Conservation (phyloP, 2,797 vertebrate genomes). For the Adelosebastes latens region DNA sequence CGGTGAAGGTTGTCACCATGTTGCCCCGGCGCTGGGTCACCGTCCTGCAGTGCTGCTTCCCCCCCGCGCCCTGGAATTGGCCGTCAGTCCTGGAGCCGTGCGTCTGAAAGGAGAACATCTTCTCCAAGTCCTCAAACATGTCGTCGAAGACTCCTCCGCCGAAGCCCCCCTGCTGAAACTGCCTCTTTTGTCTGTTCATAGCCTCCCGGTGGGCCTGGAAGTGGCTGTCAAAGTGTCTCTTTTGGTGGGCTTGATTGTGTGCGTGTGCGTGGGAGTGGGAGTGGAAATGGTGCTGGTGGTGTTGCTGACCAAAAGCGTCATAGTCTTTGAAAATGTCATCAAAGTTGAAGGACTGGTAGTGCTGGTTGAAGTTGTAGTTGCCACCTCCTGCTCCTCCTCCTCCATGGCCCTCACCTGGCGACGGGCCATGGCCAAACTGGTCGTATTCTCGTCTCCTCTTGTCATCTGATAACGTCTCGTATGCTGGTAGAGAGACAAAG, state of each 20-base stretch:
- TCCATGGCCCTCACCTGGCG: constrained; percentile 67
- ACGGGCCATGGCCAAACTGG: constrained; percentile 84
- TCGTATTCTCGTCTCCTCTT: constrained; percentile 91
- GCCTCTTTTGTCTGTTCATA: constrained; percentile 62
- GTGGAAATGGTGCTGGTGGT: constrained; percentile 80
- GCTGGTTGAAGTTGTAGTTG: constrained; percentile 85
- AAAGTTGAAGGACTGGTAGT: constrained; percentile 89
- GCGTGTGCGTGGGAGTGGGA: constrained; percentile 58
- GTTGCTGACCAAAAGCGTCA: constrained; percentile 86
- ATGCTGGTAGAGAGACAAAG: constrained; percentile 83
- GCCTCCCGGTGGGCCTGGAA: constrained; percentile 85
- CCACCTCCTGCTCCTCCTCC: constrained; percentile 29
- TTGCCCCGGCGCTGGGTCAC: constrained; percentile 96
- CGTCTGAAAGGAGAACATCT: constrained; percentile 94
- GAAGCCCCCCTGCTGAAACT: constrained; percentile 73
- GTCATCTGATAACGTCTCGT: constrained; percentile 93
- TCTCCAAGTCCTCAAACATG: constrained; percentile 96
- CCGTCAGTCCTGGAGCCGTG: constrained; percentile 85
- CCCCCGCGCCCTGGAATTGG: constrained; percentile 88
- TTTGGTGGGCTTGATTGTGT: constrained; percentile 67
- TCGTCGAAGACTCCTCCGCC: constrained; percentile 87
- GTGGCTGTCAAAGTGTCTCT: constrained; percentile 90
- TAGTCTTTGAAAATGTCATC: constrained; percentile 95
- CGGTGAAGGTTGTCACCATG: constrained; percentile 98
- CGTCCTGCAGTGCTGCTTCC: constrained; percentile 94